A percentile compares a stretch with the other conserved stretches of the same genome.
phyloP scores from a whole-genome alignment of 2,113 vertebrate species.

The Mellivora capensis region DNA sequence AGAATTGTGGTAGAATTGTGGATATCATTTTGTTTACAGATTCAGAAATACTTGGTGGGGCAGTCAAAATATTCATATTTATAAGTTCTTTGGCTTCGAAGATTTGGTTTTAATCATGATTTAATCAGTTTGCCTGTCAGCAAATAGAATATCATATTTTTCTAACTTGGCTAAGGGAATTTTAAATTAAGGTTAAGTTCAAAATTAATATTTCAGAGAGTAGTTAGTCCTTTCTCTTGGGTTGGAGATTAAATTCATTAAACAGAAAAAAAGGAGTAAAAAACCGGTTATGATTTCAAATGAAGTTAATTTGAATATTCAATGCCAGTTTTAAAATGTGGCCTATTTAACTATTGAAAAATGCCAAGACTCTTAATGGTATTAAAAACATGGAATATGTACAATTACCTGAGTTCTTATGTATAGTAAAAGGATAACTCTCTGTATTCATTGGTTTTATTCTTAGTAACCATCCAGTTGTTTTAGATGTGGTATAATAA shows the following conservation, averaged over 20 bases:
- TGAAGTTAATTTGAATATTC: neutral
- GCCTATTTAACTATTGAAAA: neutral
- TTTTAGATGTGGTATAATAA: neutral
- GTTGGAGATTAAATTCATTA: conserved; percentile 8
- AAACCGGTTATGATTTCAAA: neutral
- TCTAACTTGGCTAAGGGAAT: conserved; percentile 28
- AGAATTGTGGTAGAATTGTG: neutral
- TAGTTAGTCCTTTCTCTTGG: neutral
- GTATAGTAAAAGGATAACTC: neutral
- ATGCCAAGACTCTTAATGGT: neutral
- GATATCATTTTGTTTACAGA: neutral
- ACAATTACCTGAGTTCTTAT: neutral
- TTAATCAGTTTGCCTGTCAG: neutral
- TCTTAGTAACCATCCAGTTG: neutral
- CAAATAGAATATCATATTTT: conserved; percentile 9
- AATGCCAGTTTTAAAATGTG: neutral
- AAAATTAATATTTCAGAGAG: neutral
- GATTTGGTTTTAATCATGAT: neutral
- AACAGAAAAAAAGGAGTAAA: neutral
- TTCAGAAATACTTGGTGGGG: neutral
- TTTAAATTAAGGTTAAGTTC: conserved; percentile 12
- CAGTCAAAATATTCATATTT: neutral
- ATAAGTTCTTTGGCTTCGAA: neutral
- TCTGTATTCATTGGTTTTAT: neutral
- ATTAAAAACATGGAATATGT: neutral